A percentile compares a stretch with the other conserved stretches of the same genome.
Conservation (phyloP, 2,888 invertebrate species). For the Cephus runcator region DNA sequence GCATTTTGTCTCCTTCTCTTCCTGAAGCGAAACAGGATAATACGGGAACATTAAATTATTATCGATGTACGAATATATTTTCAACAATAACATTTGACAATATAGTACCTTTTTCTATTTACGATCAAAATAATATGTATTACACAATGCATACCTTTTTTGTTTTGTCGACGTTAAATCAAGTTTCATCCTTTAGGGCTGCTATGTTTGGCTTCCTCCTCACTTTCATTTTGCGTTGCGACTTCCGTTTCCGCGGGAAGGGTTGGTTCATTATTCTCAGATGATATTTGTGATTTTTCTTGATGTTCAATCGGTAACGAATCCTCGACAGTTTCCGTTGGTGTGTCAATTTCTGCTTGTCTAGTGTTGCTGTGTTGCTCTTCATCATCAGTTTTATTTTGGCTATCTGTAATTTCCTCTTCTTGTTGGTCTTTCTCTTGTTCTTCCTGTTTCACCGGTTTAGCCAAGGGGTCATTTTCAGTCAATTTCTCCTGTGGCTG, state of each 20-base stretch:
- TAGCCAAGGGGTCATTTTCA: constrained; percentile 14
- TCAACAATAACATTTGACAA: neutral
- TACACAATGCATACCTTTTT: neutral
- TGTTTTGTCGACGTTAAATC: neutral
- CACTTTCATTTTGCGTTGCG: neutral
- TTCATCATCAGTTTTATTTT: neutral
- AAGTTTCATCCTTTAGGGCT: neutral
- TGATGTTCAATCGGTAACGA: neutral
- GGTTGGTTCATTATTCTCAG: neutral
- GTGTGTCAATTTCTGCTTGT: neutral
- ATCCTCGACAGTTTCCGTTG: neutral
- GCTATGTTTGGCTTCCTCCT: neutral
- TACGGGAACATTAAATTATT: neutral
- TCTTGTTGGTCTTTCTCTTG: constrained; percentile 26
- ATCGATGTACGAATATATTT: neutral
- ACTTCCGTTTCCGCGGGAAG: neutral
- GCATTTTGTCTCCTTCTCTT: neutral
- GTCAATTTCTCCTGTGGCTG: constrained; percentile 33
- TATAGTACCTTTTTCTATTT: neutral
- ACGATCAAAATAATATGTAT: neutral
- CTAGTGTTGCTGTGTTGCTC: neutral
- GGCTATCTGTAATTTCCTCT: constrained; percentile 5
- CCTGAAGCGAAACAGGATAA: neutral
- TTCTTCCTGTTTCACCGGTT: constrained; percentile 16
- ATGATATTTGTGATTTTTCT: neutral